These are phyloP conservation scores for Neodiprion lecontei DNA, from an alignment of 1,140 invertebrate genomes.

Conservation along the genomic window DNA sequence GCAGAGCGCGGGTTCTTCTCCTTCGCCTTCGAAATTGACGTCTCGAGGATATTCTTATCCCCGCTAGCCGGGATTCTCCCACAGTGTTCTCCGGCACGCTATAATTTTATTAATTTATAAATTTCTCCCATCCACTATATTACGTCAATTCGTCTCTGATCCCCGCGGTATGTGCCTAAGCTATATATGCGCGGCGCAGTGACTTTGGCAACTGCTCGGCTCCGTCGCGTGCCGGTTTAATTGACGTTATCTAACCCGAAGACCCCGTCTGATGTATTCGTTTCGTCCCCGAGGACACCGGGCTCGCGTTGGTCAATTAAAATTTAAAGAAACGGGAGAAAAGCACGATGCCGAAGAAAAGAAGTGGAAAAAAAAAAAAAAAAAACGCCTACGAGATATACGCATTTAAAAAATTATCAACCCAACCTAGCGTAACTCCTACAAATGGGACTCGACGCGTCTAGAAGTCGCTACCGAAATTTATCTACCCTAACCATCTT, in stretches of 20 bases:
- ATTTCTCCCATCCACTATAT: neutral
- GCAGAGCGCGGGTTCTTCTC: neutral
- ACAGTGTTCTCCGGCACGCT: neutral
- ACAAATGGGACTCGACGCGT: neutral
- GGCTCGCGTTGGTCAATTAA: neutral
- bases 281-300: neutral
- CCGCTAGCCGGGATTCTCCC: neutral
- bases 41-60: neutral
- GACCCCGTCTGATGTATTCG: neutral
- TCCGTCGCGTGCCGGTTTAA: constrained; percentile 1
- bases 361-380: neutral
- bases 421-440: neutral
- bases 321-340: neutral
- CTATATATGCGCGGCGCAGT: neutral
- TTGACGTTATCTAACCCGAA: constrained; percentile 3
- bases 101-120: constrained; percentile 7
- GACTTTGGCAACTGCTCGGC: neutral
- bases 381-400: no score
- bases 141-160: neutral
- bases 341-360: neutral
- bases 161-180: neutral
- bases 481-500: neutral
- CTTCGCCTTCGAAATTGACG: neutral
- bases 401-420: neutral
- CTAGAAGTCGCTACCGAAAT: constrained; percentile 7